Evolutionary conservation across 92 coral and sea anemone species (phyloP), one percentile per base, ranked within the genome.

Genomic region (Palythoa heliodiscus): DNA sequence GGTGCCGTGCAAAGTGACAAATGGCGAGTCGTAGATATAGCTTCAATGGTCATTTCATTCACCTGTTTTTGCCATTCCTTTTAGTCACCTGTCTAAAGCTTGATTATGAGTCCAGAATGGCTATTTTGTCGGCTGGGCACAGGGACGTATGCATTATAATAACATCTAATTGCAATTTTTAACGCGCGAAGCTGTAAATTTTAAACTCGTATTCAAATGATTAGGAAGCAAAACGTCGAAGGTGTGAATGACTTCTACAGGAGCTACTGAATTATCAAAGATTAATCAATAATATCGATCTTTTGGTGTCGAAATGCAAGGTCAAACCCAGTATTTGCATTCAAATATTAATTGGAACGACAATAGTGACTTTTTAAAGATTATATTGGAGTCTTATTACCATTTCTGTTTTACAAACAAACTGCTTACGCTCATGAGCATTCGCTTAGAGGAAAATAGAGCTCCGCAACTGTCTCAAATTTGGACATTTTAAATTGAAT

Each of bases 1-100:
- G 97, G 97, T 93, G 97, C 63, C 86, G 35, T 17, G n/a, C 81
- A 20, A 55, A 48, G 94, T 77, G 97, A 89, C 84, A 22, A 80
- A 66, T 52, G 58, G 61, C 84, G 84, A 80, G 47, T 67, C 74
- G 73, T 80, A 11, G 84, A 37, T 76, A 23, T 8, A 52, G 81
- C 63, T 80, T 48, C 74, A 63, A 63, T 67, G 75, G 13, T 67
- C 84, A 47, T 25, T 35, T 80, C 84, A 22, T 80, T 80, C 84
- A 80, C 73, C 84, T 80, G 84, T 80, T 80, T 52, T 80, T 55
- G 75, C 39, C 47, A 64, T 67, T 64, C 74, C 75, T 80, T 80
- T 80, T 80, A 22, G 73, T 66, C 84, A 80, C 84, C 84, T 80
- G 84, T 80, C 73, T 80, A 66, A 80, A 80, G 50, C 74, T 80